Evolutionary conservation across 1,140 invertebrate species (phyloP).

Genomic region (Tetragonula clypearis): DNA sequence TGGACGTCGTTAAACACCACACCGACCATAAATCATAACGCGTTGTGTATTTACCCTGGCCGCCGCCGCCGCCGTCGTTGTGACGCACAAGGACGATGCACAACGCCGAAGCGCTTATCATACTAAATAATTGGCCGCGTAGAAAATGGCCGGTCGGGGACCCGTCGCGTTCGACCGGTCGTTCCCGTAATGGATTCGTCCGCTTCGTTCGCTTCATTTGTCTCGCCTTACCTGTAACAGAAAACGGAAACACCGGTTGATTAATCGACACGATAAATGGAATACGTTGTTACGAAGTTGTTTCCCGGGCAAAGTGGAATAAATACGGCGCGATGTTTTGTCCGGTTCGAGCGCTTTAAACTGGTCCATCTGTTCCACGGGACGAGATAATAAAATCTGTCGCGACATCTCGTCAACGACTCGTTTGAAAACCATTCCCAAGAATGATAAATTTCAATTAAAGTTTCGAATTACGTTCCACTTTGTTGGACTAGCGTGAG

Average conservation of each 20-base stretch:
- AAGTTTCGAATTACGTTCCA: too few species aligned
- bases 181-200: background rate
- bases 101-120: background rate
- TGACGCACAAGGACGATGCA: background rate
- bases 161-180: background rate
- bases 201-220: background rate
- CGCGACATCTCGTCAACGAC: too few species aligned
- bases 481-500: background rate
- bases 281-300: background rate
- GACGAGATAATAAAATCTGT: background rate
- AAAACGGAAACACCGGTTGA: background rate
- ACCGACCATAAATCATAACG: slow-evolving; percentile 33
- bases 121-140: slow-evolving; percentile 4
- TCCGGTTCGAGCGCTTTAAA: background rate
- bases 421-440: too few species aligned
- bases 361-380: background rate
- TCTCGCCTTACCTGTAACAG: slow-evolving; percentile 35
- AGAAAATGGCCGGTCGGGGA: background rate
- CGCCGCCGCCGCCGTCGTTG: too few species aligned
- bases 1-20: slow-evolving; percentile 23
- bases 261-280: background rate
- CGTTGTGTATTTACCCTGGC: background rate
- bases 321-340: background rate
- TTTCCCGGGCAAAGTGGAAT: background rate
- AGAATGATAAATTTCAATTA: too few species aligned